Base-by-base conservation (phyloP, 2,888 invertebrate species). In the Carabus problematicus region DNA sequence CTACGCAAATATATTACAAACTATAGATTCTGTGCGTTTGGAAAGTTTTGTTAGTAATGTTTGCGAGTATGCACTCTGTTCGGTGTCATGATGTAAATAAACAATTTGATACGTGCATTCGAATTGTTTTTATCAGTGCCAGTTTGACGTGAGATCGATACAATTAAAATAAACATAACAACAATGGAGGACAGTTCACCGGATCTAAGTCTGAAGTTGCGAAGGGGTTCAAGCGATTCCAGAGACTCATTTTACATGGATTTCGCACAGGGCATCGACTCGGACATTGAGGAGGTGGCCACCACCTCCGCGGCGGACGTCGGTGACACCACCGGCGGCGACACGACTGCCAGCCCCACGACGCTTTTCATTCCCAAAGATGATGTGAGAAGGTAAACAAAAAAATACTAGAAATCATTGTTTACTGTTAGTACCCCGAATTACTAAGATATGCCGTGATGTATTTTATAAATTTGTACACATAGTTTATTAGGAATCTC, bases 171-270 rank as follows among this genome's bases (percentile, higher is more conserved):
- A 66, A 66, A 47, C 45, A 59, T 16, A n/a, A 14, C 47, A 18
- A 14, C 70, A 59, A 85, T 85, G 84, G 86, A 86, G 84, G 93
- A 94, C 85, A 93, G 93, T 81, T 93, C 93, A 70, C 93, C 93
- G 72, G 93, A 94, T 83, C 84, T 94, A 82, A 93, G 93, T 84
- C 86, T 94, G 73, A 92, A 93, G 83, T 83, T 94, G 79, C 88
- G 94, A 75, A 88, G 93, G 70, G 93, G 93, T 62, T 93, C 93
- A 43, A 93, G 92, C 79, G 94, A 93, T 82, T 94, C 94, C 42
- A 86, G 93, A 73, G 94, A 94, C 81, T 93, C 93, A 66, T 94
- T 93, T 81, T 94, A 94, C 78, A 93, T 94, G 93, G 93, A 94
- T 83, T 93, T 94, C 80, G 94, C 93, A 76, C 92, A 92, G 84